Conservation (phyloP, 1,140 invertebrate species). For the Patella vulgata region DNA sequence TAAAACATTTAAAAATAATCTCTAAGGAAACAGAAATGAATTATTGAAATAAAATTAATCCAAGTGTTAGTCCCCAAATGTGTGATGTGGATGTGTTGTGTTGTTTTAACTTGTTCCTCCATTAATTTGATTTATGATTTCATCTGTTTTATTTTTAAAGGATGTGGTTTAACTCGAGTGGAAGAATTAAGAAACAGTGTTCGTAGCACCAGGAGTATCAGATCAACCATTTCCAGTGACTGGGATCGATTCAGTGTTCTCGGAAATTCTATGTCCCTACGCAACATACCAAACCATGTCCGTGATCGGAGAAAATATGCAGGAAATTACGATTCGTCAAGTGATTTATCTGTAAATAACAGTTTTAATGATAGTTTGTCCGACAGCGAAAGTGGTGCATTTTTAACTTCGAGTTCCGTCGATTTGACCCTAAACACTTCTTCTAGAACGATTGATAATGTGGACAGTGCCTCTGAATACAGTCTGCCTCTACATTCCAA, state of each 20-base stretch:
- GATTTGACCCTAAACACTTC: too few relatives aligned
- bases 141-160: too few relatives aligned
- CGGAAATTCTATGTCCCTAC: constrained; percentile 15
- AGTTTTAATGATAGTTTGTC: constrained; percentile 9
- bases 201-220: not conserved
- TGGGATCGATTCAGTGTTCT: constrained; percentile 37
- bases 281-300: constrained; percentile 4
- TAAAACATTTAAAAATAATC: too few relatives aligned
- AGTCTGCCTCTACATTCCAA: too few relatives aligned
- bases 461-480: too few relatives aligned
- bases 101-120: too few relatives aligned
- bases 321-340: constrained; percentile 12
- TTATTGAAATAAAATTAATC: too few relatives aligned
- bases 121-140: too few relatives aligned
- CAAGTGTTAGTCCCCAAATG: not conserved
- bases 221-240: constrained; percentile 31
- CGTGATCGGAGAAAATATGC: constrained; percentile 6
- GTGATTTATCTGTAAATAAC: constrained; percentile 17
- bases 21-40: too few relatives aligned
- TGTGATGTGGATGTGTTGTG: not conserved
- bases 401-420: too few relatives aligned
- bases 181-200: constrained; percentile 16
- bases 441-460: too few relatives aligned
- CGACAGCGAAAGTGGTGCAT: not conserved
- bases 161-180: constrained; percentile 4